These are phyloP conservation scores for Heliothis virescens DNA, from an alignment of 1,140 invertebrate genomes.

Conservation along the genomic window DNA sequence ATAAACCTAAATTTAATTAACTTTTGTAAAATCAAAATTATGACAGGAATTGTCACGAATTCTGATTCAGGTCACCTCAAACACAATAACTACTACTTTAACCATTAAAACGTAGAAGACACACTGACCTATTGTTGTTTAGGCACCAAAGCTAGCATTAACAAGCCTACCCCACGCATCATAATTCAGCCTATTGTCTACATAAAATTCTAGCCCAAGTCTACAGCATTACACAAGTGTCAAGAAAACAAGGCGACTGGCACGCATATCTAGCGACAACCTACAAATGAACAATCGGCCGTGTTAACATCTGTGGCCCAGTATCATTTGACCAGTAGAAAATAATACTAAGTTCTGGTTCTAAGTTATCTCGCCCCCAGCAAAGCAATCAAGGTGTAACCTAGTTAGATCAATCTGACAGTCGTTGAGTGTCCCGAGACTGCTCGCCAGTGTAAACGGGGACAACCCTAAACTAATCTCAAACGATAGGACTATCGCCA, in stretches of 20 bases:
- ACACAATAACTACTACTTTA: too few species aligned
- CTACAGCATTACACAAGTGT: too few species aligned
- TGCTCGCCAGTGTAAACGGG: neutral
- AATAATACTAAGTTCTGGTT: neutral
- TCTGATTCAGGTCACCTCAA: too few species aligned
- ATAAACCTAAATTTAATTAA: too few species aligned
- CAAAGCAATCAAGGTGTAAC: neutral
- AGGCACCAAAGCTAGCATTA: too few species aligned
- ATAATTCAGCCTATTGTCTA: too few species aligned
- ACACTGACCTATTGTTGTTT: too few species aligned
- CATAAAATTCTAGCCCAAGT: neutral
- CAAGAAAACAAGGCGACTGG: too few species aligned
- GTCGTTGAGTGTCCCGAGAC: neutral
- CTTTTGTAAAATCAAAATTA: too few species aligned
- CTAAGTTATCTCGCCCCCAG: neutral
- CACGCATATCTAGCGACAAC: neutral
- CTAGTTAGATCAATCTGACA: constrained; percentile 10
- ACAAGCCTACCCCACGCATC: too few species aligned
- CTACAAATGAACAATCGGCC: constrained; percentile 4
- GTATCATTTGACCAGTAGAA: neutral
- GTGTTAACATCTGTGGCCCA: neutral
- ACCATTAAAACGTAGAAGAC: too few species aligned
- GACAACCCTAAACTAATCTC: constrained; percentile 16
- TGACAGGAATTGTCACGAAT: too few species aligned
- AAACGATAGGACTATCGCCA: neutral